A percentile compares a stretch with the other conserved stretches of the same genome.
These are phyloP conservation scores for Lithophane leautieri DNA, from an alignment of 2,888 invertebrate species.

Conservation along the genomic window DNA sequence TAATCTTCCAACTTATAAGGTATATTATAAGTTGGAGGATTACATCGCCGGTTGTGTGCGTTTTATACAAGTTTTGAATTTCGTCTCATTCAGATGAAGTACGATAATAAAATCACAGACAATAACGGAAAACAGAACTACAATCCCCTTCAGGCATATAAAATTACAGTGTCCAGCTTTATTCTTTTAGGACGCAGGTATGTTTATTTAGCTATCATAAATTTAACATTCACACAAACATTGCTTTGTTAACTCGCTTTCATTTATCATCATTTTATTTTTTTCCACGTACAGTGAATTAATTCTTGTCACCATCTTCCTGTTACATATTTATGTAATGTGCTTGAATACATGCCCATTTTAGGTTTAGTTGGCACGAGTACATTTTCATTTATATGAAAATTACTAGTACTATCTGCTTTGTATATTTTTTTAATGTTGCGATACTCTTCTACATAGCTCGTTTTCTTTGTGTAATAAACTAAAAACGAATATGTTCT, in stretches of 20 bases:
- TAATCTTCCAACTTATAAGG: too few species aligned
- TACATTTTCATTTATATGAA: constrained; percentile 35
- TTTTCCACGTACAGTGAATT: constrained; percentile 56
- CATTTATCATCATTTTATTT: constrained; percentile 62
- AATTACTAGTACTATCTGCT: constrained; percentile 20
- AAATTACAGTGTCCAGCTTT: constrained; percentile 10
- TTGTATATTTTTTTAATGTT: too few species aligned
- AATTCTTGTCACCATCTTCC: constrained; percentile 64
- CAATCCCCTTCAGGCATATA: constrained; percentile 27
- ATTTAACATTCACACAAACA: constrained; percentile 54
- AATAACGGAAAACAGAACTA: background rate
- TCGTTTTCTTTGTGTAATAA: too few species aligned
- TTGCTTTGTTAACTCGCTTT: constrained; percentile 45
- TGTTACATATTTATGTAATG: constrained; percentile 64
- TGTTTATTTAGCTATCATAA: constrained; percentile 38
- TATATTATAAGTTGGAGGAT: too few species aligned
- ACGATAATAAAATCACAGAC: background rate
- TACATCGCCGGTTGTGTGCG: too few species aligned
- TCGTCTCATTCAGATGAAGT: too few species aligned
- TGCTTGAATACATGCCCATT: constrained; percentile 56
- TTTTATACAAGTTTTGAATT: too few species aligned
- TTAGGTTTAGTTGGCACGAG: constrained; percentile 56
- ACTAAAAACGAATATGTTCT: too few species aligned
- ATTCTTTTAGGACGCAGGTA: background rate
- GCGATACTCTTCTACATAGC: background rate